Base-by-base conservation (phyloP, 2,888 invertebrate genomes). In the Mactromeris polynyma region DNA sequence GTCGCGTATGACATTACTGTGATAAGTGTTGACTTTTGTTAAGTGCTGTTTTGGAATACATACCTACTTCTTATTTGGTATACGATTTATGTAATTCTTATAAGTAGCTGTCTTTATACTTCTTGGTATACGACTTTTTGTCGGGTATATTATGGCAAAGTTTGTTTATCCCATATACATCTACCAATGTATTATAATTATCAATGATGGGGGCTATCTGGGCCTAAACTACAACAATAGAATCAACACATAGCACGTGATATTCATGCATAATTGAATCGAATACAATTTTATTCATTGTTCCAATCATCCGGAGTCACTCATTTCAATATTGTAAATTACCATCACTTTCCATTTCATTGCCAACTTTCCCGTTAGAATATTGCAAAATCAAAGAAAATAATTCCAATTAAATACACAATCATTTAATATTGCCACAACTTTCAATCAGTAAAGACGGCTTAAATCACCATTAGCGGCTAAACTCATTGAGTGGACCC, bases 401-500 rank as follows among this genome's bases (percentile, higher is more conserved):
- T 54, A 78, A 36, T 73, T 51, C 54, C 42, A 84, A 84, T 84
- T 84, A 54, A 84, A 21, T 33, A 46, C 54, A 33, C 36, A 17
- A 84, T 31, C 21, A 36, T 84, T 26, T 54, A 84, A 51, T 54
- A 78, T 77, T 78, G 51, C 54, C 26, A n/a, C 33, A 54, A 36
- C 31, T 78, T 78, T 78, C 78, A 78, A 54, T 84, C 54, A 51
- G 51, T 51, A 54, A 69, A 19, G 46, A 21, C 31, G 33, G 84
- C 84, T 84, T 38, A 78, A 36, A 46, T 33, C 77, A 26, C 78
- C 36, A 84, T 78, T 46, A 54, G 78, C 6, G 3, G 78, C 54
- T 84, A 78, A 84, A 78, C 84, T 26, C 26, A 84, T 78, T 78
- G 78, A 77, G 51, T 78, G 36, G 77, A 54, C 36, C 51, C 73